Conservation (phyloP, 2,888 invertebrate genomes). For the Keiferia lycopersicella region DNA sequence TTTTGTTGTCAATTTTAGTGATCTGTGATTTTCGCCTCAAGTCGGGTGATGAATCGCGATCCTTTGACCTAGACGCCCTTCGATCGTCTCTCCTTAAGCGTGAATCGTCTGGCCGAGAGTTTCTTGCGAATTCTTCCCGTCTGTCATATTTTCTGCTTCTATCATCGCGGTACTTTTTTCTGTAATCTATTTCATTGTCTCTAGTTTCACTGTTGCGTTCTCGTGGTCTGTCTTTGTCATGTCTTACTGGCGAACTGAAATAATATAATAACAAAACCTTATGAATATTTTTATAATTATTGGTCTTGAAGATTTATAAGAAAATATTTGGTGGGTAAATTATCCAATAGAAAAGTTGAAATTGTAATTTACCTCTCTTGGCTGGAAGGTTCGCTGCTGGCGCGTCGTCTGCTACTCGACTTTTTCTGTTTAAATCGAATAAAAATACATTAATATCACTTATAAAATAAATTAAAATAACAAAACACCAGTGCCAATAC, state of each 20-base stretch:
- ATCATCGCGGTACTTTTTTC: constrained; percentile 69
- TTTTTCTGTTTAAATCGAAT: constrained; percentile 73
- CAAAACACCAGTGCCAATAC: constrained; percentile 80
- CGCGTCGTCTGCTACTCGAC: constrained; percentile 67
- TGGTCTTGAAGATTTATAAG: background rate
- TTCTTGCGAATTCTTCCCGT: constrained; percentile 46
- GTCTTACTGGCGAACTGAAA: constrained; percentile 71
- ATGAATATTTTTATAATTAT: background rate
- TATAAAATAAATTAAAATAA: constrained; percentile 40
- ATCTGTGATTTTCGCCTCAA: constrained; percentile 59
- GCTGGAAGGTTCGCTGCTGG: constrained; percentile 63
- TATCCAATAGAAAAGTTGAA: background rate
- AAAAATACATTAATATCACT: constrained; percentile 46
- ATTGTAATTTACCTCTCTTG: constrained; percentile 58
- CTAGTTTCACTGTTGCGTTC: constrained; percentile 59
- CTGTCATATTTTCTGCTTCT: constrained; percentile 66
- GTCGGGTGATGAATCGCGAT: constrained; percentile 54
- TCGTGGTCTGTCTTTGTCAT: constrained; percentile 57
- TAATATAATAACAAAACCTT: background rate
- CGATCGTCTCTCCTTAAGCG: constrained; percentile 55
- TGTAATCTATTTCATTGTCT: constrained; percentile 57
- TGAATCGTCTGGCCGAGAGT: constrained; percentile 44
- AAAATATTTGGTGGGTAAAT: background rate
- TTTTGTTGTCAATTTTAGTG: constrained; percentile 61
- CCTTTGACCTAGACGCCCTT: constrained; percentile 44